Base-by-base conservation (phyloP, 1,140 invertebrate genomes). In the Meloidogyne floridensis region DNA sequence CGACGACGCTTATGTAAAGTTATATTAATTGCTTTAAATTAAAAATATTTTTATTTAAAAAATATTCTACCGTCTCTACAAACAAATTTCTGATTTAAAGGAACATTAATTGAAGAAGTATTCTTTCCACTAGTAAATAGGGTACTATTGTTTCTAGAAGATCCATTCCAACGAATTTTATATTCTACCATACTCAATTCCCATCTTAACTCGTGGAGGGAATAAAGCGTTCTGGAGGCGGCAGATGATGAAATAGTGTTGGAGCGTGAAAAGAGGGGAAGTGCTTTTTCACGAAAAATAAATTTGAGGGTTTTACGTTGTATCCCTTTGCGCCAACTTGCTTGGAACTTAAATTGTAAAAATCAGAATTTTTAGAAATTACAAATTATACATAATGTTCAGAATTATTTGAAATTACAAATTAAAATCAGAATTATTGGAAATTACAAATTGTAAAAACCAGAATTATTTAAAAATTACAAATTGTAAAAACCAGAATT, bases 41-140 rank as follows among this genome's bases (percentile, higher is more conserved):
- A 75, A 59, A 43, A 20, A 77, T 18, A 65, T n/a, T 47, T 77
- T 70, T 42, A 43, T 32, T 8, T 15, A 77, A 15, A 53, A 10
- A 65, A 74, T 3, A 51, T 13, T 51, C 47, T 71, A 76, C 81
- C 47, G 32, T 82, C 81, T 51, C 75, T 70, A 72, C 81, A 82
- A 18, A 82, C 75, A 59, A 82, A 82, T 42, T 76, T 82, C n/a
- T 82, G 81, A 72, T 82, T 75, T 13, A 82, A 72, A 15, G 81
- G 81, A 10, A 74, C 81, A 20, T 65, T 80, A 6, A 82, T 59
- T 6, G 54, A 71, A 3, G 70, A 43, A 15, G 81, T 70, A 72
- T 82, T 82, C 47, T 42, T 18, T 65, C 54, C 73, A 56, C 18
- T 47, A 69, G 70, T 8, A 54, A 53, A 76, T 65, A 18, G n/a